phyloP scores from a whole-genome alignment of 2,113 vertebrate genomes.

The Rhinoptilus africanus region DNA sequence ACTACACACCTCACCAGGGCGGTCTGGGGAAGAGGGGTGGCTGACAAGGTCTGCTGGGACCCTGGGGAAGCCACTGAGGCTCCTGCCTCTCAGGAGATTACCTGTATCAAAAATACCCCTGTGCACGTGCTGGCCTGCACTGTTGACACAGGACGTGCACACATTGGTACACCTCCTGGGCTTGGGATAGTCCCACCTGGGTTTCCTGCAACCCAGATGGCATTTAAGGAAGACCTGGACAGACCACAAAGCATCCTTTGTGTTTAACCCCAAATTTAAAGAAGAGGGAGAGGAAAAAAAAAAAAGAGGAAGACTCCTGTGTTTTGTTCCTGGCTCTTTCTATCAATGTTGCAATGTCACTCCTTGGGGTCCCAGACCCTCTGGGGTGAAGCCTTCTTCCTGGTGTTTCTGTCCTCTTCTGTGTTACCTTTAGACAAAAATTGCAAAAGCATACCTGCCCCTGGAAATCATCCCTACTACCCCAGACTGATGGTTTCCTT shows the following conservation, averaged over 20 bases:
- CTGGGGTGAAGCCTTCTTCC: not conserved
- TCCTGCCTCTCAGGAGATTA: not conserved
- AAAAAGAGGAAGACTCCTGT: not conserved
- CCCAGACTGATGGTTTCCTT: constrained; percentile 9
- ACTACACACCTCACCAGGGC: not conserved
- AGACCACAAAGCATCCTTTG: not conserved
- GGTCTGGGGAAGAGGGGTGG: not conserved
- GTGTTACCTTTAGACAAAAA: constrained; percentile 10
- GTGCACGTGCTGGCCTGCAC: not conserved
- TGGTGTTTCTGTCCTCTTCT: not conserved
- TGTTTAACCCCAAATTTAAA: not conserved
- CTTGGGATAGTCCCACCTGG: not conserved
- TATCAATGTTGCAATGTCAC: not conserved
- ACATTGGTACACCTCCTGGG: accelerated
- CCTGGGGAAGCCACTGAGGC: not conserved
- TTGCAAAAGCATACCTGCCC: not conserved
- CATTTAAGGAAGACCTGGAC: not conserved
- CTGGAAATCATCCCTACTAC: not conserved
- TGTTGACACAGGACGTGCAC: not conserved
- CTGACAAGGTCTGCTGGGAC: not conserved
- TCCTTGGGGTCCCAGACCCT: not conserved
- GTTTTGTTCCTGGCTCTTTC: not conserved
- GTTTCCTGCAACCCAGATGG: not conserved
- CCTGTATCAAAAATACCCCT: not conserved
- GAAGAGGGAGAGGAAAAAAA: not conserved